Base-by-base conservation (phyloP, 2,113 vertebrate genomes). In the Callocephalon fimbriatum region DNA sequence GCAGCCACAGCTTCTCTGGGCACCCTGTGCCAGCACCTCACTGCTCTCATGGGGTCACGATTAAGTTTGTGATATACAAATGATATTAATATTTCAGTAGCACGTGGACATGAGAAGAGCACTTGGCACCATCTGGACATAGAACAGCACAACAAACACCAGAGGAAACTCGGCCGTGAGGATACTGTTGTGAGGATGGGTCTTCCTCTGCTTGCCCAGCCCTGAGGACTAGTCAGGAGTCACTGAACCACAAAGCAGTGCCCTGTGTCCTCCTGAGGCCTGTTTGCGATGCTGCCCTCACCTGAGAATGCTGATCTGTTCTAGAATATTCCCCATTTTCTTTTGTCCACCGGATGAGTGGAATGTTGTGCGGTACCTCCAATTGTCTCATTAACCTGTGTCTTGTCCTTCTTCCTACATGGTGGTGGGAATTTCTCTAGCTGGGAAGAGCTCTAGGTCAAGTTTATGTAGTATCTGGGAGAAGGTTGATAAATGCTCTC, bases 261-360 rank as follows among this genome's bases (percentile, higher is more conserved):
- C 47, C 47, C 3, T 1, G 12, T 18, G 35, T 20, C 18, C 31
- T 38, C 42, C 42, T 1, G 8, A 5, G 32, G 18, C 50, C 8
- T 10, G 4, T n/a, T 32, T 31, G 37, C 3, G 13, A 12, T 11
- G 35, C n/a, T 32, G 16, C 14, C 35, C 50, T 37, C 40, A 9
- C 27, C 16, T 9, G 7, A 0, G 4, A 35, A 35, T 0, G 7
- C 3, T 61, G 45, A 14, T 44, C 1, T 0, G 12, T 10, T 76
- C 45, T 21, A 29, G 40, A 67, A 61, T 56, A 31, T 48, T 65
- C 9, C n/a, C 26, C 16, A 3, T 63, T 74, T 51, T 50, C 37
- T 56, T 44, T 29, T 27, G 20, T 18, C 48, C 40, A 35, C 38
- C n/a, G 29, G 22, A 53, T 20, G n/a, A 51, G 29, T 12, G 47